Conservation (phyloP, 2,113 vertebrate genomes). For the Noctilio leporinus region DNA sequence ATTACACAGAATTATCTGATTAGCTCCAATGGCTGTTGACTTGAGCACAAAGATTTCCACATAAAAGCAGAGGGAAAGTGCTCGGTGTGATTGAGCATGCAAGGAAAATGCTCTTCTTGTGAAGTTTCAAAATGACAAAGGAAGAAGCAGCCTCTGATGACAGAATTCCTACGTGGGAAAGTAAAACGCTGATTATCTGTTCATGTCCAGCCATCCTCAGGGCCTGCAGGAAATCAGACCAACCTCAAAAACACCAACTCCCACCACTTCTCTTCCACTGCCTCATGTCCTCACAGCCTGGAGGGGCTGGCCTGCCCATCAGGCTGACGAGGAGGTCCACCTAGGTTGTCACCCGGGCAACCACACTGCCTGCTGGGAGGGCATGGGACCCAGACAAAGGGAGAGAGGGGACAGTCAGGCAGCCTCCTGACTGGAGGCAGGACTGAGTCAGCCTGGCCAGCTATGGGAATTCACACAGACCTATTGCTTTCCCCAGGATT, state of each 20-base stretch:
- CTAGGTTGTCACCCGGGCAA: background rate
- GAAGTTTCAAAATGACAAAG: slow-evolving; percentile 27
- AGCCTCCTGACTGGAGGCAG: background rate
- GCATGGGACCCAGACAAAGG: background rate
- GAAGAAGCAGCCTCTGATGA: background rate
- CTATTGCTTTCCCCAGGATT: background rate
- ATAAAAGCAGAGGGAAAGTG: background rate
- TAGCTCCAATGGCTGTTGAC: background rate
- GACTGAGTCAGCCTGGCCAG: background rate
- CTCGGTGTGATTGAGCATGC: background rate
- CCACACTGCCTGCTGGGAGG: fast-evolving
- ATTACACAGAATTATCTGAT: slow-evolving; percentile 32
- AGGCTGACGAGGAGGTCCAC: background rate
- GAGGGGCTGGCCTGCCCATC: background rate
- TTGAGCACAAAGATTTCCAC: slow-evolving; percentile 26
- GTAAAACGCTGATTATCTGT: slow-evolving; percentile 52
- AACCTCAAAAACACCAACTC: background rate
- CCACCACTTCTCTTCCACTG: background rate
- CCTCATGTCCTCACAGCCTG: background rate
- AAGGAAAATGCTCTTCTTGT: slow-evolving; percentile 3
- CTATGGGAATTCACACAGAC: background rate
- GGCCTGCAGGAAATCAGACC: slow-evolving; percentile 21
- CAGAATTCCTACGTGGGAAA: slow-evolving; percentile 26
- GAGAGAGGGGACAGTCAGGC: fast-evolving
- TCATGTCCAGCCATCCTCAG: background rate